These are phyloP conservation scores for Peromyscus maniculatus DNA, from an alignment of 2,113 vertebrate genomes.

Conservation along the genomic window DNA sequence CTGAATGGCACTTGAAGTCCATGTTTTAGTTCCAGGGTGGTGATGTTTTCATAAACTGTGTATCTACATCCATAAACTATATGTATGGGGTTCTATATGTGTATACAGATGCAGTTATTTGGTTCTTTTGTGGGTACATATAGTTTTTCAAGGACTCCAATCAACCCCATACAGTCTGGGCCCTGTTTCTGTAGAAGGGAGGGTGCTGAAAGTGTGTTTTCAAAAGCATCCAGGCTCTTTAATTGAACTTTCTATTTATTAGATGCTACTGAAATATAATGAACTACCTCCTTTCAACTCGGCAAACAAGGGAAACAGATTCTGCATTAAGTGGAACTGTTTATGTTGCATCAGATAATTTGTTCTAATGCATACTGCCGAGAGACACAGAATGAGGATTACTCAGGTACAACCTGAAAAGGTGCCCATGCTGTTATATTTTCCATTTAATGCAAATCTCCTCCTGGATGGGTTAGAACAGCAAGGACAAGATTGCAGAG, in stretches of 20 bases:
- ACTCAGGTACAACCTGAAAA: conserved; percentile 66
- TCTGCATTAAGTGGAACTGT: conserved; percentile 71
- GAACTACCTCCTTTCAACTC: conserved; percentile 53
- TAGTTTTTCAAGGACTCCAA: conserved; percentile 54
- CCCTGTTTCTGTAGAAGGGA: not conserved
- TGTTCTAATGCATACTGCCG: conserved; percentile 71
- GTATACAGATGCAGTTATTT: not conserved
- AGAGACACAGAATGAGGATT: conserved; percentile 59
- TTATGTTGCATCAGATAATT: conserved; percentile 69
- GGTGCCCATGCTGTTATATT: conserved; percentile 35
- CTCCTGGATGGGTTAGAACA: conserved; percentile 59
- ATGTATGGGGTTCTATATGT: not conserved
- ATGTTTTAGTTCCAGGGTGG: not conserved
- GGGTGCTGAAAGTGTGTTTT: conserved; percentile 61
- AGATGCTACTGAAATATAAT: conserved; percentile 33
- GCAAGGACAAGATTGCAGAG: conserved; percentile 51
- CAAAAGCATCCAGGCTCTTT: conserved; percentile 18
- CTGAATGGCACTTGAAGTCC: conserved; percentile 55
- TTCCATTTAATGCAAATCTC: conserved; percentile 35
- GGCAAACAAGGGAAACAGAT: conserved; percentile 66
- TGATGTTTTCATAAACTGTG: not conserved
- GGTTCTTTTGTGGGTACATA: not conserved
- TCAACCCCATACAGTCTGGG: conserved; percentile 15
- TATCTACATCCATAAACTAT: not conserved
- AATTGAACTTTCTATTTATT: conserved; percentile 77